Conservation (phyloP, 2,113 vertebrate genomes). For the Emberiza fucata region DNA sequence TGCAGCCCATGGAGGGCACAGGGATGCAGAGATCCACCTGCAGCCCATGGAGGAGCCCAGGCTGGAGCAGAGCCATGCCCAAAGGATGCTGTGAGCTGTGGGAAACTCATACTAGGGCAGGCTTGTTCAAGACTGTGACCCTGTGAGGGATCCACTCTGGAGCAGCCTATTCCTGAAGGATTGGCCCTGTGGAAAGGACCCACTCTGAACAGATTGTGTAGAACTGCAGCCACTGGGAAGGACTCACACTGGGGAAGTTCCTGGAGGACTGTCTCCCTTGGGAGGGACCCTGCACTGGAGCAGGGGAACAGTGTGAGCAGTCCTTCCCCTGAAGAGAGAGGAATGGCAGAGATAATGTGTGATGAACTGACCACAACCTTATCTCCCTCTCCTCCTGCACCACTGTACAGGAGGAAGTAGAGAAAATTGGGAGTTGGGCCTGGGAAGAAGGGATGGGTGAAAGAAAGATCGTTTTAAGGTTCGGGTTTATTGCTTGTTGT, state of each 20-base stretch:
- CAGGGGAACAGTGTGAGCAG: background rate
- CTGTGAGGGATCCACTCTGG: background rate
- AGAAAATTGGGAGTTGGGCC: background rate
- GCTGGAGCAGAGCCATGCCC: rapidly evolving
- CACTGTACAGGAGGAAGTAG: background rate
- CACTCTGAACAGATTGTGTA: background rate
- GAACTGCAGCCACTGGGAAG: background rate
- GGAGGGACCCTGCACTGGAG: background rate
- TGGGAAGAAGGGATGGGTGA: background rate
- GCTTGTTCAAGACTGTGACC: background rate
- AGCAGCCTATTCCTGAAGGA: background rate
- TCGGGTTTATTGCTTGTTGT: background rate
- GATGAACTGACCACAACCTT: background rate
- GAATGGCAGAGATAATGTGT: background rate
- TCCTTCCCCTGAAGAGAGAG: background rate
- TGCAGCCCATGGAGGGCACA: background rate
- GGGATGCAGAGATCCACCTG: background rate
- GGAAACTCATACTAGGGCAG: background rate
- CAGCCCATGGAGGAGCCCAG: background rate
- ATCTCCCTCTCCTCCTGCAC: background rate
- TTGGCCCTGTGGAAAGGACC: background rate
- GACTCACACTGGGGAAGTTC: background rate
- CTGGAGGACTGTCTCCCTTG: background rate
- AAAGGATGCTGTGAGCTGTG: background rate
- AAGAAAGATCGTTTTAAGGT: background rate